Evolutionary conservation across 2,797 vertebrate genomes (phyloP).

Genomic region (Pseudotriccus pelzelni): DNA sequence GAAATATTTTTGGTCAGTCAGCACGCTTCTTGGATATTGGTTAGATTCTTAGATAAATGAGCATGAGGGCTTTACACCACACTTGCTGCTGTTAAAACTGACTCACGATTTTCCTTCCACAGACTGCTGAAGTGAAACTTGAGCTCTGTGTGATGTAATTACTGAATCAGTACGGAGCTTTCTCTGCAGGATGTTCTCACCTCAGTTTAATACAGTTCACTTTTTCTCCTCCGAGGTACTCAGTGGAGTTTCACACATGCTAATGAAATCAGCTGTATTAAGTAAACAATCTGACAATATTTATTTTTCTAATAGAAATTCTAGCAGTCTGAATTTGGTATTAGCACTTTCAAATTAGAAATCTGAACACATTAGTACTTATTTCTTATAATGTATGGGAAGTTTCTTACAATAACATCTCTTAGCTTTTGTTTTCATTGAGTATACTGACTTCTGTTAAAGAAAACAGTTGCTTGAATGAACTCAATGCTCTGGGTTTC

Average conservation of each 20-base stretch:
- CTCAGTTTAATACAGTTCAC: not conserved
- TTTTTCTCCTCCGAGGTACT: not conserved
- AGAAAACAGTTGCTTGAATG: not conserved
- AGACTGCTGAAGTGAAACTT: constrained; percentile 9
- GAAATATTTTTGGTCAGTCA: not conserved
- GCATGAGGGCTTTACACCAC: not conserved
- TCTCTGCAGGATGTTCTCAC: not conserved
- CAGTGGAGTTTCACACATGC: not conserved
- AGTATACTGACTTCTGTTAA: not conserved
- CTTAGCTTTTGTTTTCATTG: not conserved
- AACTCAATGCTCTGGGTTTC: not conserved
- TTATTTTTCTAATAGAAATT: not conserved
- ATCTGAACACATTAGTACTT: not conserved
- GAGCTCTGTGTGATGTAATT: not conserved
- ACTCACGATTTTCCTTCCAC: not conserved
- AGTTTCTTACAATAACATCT: not conserved
- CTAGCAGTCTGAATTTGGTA: not conserved
- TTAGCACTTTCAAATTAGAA: not conserved
- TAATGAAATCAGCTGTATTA: not conserved
- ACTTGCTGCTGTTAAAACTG: not conserved
- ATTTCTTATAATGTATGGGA: not conserved
- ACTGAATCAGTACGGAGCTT: not conserved
- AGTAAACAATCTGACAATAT: not conserved
- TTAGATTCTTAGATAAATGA: not conserved
- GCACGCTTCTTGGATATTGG: not conserved